Evolutionary conservation across 2,113 vertebrate species (phyloP), one percentile per base, ranked within the genome.

Genomic region (Microcebus lehilahytsara): DNA sequence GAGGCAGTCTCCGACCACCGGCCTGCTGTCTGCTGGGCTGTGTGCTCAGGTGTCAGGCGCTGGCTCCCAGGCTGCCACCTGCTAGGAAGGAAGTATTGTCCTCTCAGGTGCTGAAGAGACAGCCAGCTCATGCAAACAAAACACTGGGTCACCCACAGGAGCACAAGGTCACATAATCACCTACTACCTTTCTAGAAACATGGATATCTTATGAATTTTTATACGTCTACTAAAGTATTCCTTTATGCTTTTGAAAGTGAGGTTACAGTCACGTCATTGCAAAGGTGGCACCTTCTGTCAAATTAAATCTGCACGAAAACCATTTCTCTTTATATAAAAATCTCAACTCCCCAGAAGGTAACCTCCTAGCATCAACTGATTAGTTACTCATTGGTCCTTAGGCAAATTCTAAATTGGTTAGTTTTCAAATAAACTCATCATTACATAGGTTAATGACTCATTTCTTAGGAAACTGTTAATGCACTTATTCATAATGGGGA

Each of bases 1-100:
- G 89, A 99, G 98, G 99, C 99, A 98, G 98, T 96, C 98, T 98
- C 98, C 98, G 96, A 98, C 99, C 99, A 99, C 99, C 20, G 27
- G 67, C 9, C 42, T 17, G 42, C 16, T 22, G 46, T 51, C 30
- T 51, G 46, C 64, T 30, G 62, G 62, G 11, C 27, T 64, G 62
- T 12, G 62, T 30, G 62, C 62, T 5, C 62, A 17, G 14, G 67
- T 69, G 67, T n/a, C 5, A 1, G 37, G 46, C 81, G 25, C 22
- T 30, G 98, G 99, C 98, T 98, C 98, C 97, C 98, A 98, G 98
- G 98, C 98, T 98, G 97, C 98, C 99, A 99, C 98, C 98, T 99
- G 98, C 98, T 97, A 97, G 97, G 95, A 98, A 98, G 98, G 95
- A 97, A 98, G 98, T 90, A 79, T 93, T 97, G 98, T 98, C 94